These are phyloP conservation scores for Siphlonurus alternatus DNA, from an alignment of 2,888 invertebrate genomes.

Conservation along the genomic window DNA sequence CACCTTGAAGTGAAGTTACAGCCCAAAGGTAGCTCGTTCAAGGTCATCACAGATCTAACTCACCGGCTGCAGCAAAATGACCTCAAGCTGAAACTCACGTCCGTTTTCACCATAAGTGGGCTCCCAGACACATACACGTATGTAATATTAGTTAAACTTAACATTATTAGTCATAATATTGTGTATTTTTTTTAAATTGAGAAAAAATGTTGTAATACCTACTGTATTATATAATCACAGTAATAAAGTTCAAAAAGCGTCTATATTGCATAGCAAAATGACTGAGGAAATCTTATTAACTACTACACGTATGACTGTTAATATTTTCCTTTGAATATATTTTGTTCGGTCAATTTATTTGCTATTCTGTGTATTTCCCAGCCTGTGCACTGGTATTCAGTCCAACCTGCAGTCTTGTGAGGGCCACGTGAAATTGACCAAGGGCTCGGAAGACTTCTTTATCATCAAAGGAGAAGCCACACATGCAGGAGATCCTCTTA, in stretches of 20 bases:
- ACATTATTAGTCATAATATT: slow-evolving; percentile 3
- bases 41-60: not conserved
- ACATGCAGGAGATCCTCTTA: not conserved
- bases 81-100: not conserved
- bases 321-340: too few species aligned
- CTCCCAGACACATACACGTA: slow-evolving; percentile 14
- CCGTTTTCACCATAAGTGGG: not conserved
- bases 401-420: not conserved
- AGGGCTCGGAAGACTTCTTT: not conserved
- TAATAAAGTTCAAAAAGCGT: too few species aligned
- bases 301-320: too few species aligned
- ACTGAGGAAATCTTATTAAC: too few species aligned
- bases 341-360: not conserved
- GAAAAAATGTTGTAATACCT: too few species aligned
- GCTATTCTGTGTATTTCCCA: not conserved
- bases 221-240: too few species aligned
- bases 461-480: not conserved
- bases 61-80: not conserved
- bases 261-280: too few species aligned
- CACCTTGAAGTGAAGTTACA: not conserved
- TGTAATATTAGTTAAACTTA: slow-evolving; percentile 25
- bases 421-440: not conserved
- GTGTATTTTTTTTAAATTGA: too few species aligned
- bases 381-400: not conserved
- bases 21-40: not conserved